Conservation (phyloP, 2,797 vertebrate genomes). For the Mormyrus hasselquistii region DNA sequence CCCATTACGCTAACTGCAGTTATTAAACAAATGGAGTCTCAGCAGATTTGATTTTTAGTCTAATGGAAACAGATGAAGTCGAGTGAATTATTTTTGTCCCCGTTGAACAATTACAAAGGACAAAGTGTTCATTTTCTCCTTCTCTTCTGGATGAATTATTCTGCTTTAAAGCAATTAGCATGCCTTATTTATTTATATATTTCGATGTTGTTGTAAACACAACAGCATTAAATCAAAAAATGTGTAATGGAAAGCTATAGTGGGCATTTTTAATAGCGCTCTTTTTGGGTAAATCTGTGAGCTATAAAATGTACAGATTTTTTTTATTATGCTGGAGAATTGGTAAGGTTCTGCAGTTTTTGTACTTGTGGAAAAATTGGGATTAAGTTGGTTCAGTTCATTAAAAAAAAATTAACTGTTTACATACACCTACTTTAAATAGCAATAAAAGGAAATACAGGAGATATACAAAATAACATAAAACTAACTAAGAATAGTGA, state of each 20-base stretch:
- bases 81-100: slow-evolving; percentile 17
- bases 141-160: slow-evolving; percentile 18
- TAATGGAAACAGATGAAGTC: slow-evolving; percentile 23
- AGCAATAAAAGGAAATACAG: not conserved
- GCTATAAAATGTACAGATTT: not conserved
- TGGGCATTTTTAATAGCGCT: not conserved
- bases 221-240: not conserved
- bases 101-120: slow-evolving; percentile 16
- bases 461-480: not conserved
- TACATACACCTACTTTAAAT: not conserved
- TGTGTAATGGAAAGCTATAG: not conserved
- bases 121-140: slow-evolving; percentile 23
- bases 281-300: not conserved
- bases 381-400: not conserved
- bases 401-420: not conserved
- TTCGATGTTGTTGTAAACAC: slow-evolving; percentile 1
- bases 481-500: not conserved
- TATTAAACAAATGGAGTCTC: slow-evolving; percentile 22
- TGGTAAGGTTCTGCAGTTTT: not conserved
- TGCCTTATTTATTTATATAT: slow-evolving; percentile 20
- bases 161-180: slow-evolving; percentile 15
- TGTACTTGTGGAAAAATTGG: not conserved
- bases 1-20: slow-evolving; percentile 10
- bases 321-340: not conserved
- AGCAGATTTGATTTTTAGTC: slow-evolving; percentile 14